Percentiles rank a stretch among this genome's conserved stretches.
phyloP scores from a whole-genome alignment of 2,888 invertebrate genomes.

The Ephialtes manifestator region DNA sequence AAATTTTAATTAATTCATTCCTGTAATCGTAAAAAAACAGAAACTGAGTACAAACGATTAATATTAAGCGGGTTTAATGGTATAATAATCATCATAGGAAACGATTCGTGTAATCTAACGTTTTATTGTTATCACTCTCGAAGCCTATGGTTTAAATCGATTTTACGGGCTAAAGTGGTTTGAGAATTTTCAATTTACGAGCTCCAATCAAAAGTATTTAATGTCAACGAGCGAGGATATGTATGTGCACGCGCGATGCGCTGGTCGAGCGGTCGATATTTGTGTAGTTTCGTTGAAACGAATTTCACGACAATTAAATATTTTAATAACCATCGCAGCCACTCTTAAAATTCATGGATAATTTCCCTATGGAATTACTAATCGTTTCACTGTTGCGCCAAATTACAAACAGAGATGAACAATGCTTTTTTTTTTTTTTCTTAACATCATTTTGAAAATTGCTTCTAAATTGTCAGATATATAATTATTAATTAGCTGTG shows the following conservation, averaged over 20 bases:
- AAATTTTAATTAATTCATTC: conserved; percentile 16
- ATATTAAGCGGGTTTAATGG: neutral
- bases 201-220: conserved; percentile 16
- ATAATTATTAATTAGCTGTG: neutral
- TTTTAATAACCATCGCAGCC: conserved; percentile 23
- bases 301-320: conserved; percentile 34
- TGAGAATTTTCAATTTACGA: conserved; percentile 40
- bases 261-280: conserved; percentile 57
- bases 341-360: conserved; percentile 38
- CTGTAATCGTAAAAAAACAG: conserved; percentile 1
- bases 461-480: neutral
- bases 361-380: conserved; percentile 13
- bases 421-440: neutral
- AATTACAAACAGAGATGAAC: conserved; percentile 16
- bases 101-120: conserved; percentile 57
- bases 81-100: conserved; percentile 3
- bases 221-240: conserved; percentile 59
- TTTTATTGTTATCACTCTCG: conserved; percentile 66
- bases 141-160: conserved; percentile 63
- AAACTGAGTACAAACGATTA: neutral
- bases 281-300: conserved; percentile 25
- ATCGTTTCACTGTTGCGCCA: neutral
- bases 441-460: neutral
- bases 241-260: conserved; percentile 56
- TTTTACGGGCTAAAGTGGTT: conserved; percentile 49